Evolutionary conservation across 2,113 vertebrate genomes (phyloP).

Genomic region (Barnardius zonarius): DNA sequence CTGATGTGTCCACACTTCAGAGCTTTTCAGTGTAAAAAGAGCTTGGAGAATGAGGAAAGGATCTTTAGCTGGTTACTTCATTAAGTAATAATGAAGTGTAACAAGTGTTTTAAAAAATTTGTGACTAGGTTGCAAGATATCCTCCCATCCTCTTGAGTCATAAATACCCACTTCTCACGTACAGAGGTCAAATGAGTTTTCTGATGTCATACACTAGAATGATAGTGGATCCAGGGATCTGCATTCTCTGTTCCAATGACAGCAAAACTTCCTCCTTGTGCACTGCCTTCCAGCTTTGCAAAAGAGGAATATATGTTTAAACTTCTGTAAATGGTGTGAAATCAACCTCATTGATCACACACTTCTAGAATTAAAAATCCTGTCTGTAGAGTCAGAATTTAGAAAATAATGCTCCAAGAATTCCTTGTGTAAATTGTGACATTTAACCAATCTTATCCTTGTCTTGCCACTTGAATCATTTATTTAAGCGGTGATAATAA

Average conservation of each 20-base stretch:
- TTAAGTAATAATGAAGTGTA: neutral
- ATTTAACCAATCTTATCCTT: slow-evolving; percentile 65
- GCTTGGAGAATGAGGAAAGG: neutral
- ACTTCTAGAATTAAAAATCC: neutral
- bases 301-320: neutral
- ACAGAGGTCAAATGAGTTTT: neutral
- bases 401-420: slow-evolving; percentile 31
- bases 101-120: neutral
- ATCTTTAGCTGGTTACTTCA: neutral
- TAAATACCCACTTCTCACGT: neutral
- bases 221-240: neutral
- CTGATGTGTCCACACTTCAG: neutral
- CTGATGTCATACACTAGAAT: accelerated
- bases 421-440: slow-evolving; percentile 56
- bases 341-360: neutral
- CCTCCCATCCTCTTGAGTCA: neutral
- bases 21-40: neutral
- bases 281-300: neutral
- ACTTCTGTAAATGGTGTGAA: neutral
- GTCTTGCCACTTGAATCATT: slow-evolving; percentile 75
- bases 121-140: neutral
- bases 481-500: slow-evolving; percentile 82
- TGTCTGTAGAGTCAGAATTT: neutral
- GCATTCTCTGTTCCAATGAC: neutral
- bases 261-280: neutral